Evolutionary conservation across 2,797 vertebrate genomes (phyloP), one percentile per base, ranked within the genome.

Genomic region (Spea hammondii): DNA sequence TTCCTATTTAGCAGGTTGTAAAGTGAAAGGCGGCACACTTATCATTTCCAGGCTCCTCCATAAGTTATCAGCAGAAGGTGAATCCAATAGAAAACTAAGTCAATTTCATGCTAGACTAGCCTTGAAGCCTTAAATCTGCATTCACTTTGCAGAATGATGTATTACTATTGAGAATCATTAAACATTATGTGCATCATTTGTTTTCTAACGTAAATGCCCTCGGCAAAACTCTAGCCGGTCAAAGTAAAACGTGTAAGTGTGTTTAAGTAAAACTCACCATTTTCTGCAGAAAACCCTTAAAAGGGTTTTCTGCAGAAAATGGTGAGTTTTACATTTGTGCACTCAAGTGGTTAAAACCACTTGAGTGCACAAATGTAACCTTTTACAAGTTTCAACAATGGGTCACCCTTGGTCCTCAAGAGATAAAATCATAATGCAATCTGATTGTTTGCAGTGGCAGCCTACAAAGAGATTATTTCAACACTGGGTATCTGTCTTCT

Each of bases 101-200:
- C 79, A 82, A 77, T 82, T 82, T 77, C 79, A 82, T 82, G 75
- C 79, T 77, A 82, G 70, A 64, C 79, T 82, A 70, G 72, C 64
- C 79, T 65, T 82, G 79, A 82, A 77, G 65, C 62, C 64, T 77
- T 68, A 82, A 82, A 77, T 82, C 79, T 82, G 79, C 79, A 77
- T 81, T 81, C 70, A 77, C 79, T 81, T 81, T 77, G 74, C 64
- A 77, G 65, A 75, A 74, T 82, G 79, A 82, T 82, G 74, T 60
- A 81, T 77, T 77, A 72, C 69, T 55, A 69, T 64, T 64, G 74
- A 77, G 64, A 60, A 54, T 47, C 55, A 76, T 57, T 77, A 55
- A 51, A 70, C 51, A 77, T 69, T 73, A 77, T 65, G 70, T 64
- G 71, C 75, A 77, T 73, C 74, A 82, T 77, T 81, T 79, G 65